Evolutionary conservation across 2,113 vertebrate species (phyloP).

Genomic region (Etheostoma spectabile): DNA sequence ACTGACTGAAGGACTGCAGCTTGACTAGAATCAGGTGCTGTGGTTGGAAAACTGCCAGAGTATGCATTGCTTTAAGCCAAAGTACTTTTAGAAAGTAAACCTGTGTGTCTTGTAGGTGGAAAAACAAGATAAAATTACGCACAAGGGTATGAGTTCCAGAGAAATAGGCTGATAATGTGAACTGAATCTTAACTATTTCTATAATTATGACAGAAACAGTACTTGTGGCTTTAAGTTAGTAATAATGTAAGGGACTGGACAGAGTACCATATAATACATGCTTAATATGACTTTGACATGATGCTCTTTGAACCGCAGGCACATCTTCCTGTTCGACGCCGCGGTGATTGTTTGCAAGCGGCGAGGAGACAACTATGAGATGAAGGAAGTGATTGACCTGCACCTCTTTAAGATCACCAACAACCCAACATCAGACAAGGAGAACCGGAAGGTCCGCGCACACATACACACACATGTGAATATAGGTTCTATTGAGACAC

Average conservation of each 20-base stretch:
- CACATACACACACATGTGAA: no score
- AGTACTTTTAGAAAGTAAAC: constrained; percentile 1
- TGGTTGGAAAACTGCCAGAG: constrained; percentile 23
- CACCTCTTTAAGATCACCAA: constrained; percentile 96
- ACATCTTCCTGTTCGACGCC: constrained; percentile 96
- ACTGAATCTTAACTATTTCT: background rate
- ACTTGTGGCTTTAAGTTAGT: background rate
- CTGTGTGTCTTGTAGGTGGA: background rate
- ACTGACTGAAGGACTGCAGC: constrained; percentile 1
- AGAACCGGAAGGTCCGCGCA: constrained; percentile 92
- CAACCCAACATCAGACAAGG: constrained; percentile 96
- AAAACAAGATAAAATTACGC: background rate
- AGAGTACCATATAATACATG: background rate
- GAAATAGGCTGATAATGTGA: background rate
- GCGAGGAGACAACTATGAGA: constrained; percentile 96
- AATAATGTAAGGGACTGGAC: background rate
- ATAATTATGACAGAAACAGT: background rate
- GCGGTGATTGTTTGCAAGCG: constrained; percentile 96
- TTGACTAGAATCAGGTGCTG: background rate
- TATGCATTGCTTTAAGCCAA: background rate
- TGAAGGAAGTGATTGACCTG: constrained; percentile 98
- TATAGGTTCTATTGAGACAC: background rate
- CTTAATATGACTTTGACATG: background rate
- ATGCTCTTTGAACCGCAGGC: constrained; percentile 78
- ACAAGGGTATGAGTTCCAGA: background rate